Evolutionary conservation across 2,888 invertebrate genomes (phyloP), one percentile per base, ranked within the genome.

Genomic region (Andrena marginata): DNA sequence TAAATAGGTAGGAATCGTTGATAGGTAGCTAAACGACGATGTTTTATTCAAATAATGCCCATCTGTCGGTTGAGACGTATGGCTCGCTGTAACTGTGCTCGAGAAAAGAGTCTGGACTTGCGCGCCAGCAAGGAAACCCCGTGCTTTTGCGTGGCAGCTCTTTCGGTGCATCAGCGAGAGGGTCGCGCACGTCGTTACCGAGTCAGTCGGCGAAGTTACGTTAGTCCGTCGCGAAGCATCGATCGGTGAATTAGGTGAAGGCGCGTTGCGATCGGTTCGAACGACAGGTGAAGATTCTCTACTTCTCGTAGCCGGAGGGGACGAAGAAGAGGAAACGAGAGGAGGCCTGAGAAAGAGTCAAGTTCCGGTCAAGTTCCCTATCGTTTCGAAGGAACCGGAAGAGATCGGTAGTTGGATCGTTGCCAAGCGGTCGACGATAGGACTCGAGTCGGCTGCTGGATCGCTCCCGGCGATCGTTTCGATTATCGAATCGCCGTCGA

Each of bases 91-190:
- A 26, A 26, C 35, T 48, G 56, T 51, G 69, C 8, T 69, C 72
- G 33, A 59, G 49, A 79, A 74, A 72, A 77, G 33, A 29, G 8
- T 26, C 16, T 51, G 85, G 79, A 74, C 85, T 85, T 85, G 85
- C 85, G 85, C 85, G 85, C 29, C 31, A 79, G 79, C 71, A 16
- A 35, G 60, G 35, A 33, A 68, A 82, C 86, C 86, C 89, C 84
- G 90, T 90, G 89, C 89, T 89, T 90, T 91, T 90, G 91, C 89
- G 89, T 90, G 84, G 87, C 85, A 80, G 85, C 75, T 81, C 78
- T 80, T 76, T 83, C 82, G 63, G 82, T 82, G 70, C 73, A 78
- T 72, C 63, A 81, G 60, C 73, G 78, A 68, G 80, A 74, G 80
- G 62, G 62, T 62, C 78, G 85, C 72, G 80, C 84, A 72, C 80